Conservation (phyloP, 2,113 vertebrate species). For the Sclerurus mexicanus region DNA sequence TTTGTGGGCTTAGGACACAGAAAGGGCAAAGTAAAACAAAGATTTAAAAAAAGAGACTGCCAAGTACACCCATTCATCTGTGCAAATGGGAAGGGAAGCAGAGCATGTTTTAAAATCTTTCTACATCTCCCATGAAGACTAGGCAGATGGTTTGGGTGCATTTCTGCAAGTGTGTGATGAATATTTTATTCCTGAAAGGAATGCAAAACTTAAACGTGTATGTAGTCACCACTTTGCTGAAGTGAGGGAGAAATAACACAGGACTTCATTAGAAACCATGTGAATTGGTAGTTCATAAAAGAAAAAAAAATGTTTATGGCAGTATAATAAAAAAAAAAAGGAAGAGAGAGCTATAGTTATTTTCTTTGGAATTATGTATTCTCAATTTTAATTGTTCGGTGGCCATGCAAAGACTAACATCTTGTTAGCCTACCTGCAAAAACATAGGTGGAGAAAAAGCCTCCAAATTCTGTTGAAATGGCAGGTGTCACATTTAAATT, state of each 20-base stretch:
- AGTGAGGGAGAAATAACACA: not conserved
- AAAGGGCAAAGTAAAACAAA: not conserved
- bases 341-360: not conserved
- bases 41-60: not conserved
- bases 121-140: not conserved
- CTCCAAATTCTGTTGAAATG: not conserved
- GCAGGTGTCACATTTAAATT: not conserved
- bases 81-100: not conserved
- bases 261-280: not conserved
- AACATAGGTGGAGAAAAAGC: not conserved
- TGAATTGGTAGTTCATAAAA: not conserved
- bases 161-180: slow-evolving; percentile 4
- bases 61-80: not conserved
- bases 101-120: slow-evolving; percentile 1
- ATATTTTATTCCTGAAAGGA: slow-evolving; percentile 33
- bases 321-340: not conserved
- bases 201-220: not conserved
- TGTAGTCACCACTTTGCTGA: not conserved
- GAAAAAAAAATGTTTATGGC: not conserved
- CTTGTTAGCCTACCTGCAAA: not conserved
- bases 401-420: not conserved
- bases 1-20: not conserved
- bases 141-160: slow-evolving; percentile 1
- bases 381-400: not conserved
- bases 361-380: not conserved